These are phyloP conservation scores for Neosalanx taihuensis DNA, from an alignment of 2,797 vertebrate species.

Conservation along the genomic window DNA sequence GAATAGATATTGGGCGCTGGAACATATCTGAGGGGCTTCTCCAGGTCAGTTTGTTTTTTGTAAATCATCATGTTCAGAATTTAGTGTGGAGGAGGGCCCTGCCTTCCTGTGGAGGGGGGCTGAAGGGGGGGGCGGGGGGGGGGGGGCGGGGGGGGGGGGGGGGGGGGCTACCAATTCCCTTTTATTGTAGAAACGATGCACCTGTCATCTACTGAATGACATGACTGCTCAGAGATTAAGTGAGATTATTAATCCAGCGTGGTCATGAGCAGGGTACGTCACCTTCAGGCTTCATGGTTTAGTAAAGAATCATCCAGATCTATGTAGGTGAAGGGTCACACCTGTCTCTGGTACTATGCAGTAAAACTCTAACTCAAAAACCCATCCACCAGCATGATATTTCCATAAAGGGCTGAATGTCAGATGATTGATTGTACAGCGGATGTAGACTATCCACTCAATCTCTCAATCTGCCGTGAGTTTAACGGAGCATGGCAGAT, in stretches of 20 bases:
- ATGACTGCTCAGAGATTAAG: constrained; percentile 41
- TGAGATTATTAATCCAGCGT: constrained; percentile 68
- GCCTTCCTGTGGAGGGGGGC: not conserved
- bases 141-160: not conserved
- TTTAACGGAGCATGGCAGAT: constrained; percentile 32
- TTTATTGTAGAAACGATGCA: constrained; percentile 4
- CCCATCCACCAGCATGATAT: constrained; percentile 24
- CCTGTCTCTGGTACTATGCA: constrained; percentile 37
- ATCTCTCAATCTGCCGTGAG: not conserved
- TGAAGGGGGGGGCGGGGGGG: not conserved
- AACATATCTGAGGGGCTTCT: not conserved
- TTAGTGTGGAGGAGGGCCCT: not conserved
- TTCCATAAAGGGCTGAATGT: not conserved
- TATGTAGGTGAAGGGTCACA: constrained; percentile 79
- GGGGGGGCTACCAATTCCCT: not conserved
- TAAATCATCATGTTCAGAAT: not conserved
- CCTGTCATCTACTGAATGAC: constrained; percentile 63
- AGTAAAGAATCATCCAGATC: constrained; percentile 58
- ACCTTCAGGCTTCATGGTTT: constrained; percentile 73
- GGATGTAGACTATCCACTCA: not conserved
- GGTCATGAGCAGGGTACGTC: constrained; percentile 72
- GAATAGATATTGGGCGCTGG: not conserved
- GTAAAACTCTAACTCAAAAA: not conserved
- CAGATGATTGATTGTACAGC: too few species aligned
- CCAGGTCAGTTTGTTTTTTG: not conserved